These are phyloP conservation scores for Mesorhabditis belari DNA, from an alignment of 2,888 invertebrate genomes.

Conservation along the genomic window DNA sequence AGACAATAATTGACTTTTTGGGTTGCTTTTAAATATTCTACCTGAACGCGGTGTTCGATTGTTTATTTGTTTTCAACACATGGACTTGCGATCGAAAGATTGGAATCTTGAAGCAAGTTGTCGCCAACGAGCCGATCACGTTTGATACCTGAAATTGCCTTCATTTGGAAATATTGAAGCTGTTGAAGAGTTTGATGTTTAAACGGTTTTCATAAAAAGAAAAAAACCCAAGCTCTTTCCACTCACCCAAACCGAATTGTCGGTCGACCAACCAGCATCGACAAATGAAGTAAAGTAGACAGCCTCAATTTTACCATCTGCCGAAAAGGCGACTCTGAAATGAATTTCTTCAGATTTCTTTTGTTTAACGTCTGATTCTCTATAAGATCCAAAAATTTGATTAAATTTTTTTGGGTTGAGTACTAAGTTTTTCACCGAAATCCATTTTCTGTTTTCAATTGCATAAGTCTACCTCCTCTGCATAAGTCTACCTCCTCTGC, in stretches of 20 bases:
- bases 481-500: no score
- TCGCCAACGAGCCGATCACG: conserved; percentile 1
- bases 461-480: no score
- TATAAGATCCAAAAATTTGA: no score
- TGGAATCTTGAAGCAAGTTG: conserved; percentile 67
- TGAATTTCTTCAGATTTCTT: not conserved
- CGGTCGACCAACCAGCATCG: conserved; percentile 76
- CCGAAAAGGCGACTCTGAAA: conserved; percentile 54
- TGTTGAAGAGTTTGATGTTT: no score
- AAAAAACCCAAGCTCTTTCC: not conserved
- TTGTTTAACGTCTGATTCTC: not conserved
- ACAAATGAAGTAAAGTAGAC: conserved; percentile 69
- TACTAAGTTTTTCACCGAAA: no score
- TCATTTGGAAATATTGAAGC: not conserved
- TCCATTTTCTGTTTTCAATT: no score
- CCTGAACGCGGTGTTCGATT: conserved; percentile 73
- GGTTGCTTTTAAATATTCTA: not conserved
- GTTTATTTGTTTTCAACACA: conserved; percentile 75
- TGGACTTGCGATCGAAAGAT: conserved; percentile 66
- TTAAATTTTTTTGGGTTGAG: not conserved
- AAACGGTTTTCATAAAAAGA: not conserved
- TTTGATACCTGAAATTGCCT: conserved; percentile 1
- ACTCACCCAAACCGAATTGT: conserved; percentile 63
- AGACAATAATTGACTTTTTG: not conserved
- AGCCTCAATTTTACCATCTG: conserved; percentile 70